Percentiles rank a stretch among this genome's conserved stretches.
Evolutionary conservation across 2,797 vertebrate species (phyloP).

Genomic region (Chelidonichthys spinosus): DNA sequence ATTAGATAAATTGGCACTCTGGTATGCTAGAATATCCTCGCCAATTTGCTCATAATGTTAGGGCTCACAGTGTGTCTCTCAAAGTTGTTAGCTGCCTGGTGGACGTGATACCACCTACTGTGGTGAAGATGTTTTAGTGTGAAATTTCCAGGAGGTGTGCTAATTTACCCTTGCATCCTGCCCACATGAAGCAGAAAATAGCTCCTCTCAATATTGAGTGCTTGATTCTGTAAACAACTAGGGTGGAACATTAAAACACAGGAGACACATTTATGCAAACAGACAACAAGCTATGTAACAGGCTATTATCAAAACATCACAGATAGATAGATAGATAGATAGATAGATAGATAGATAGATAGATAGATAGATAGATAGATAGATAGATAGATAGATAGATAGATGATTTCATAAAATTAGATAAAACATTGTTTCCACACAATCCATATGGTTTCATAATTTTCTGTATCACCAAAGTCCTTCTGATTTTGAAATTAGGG

Average conservation of each 20-base stretch:
- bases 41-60: slow-evolving; percentile 55
- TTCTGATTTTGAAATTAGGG: slow-evolving; percentile 13
- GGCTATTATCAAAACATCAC: not conserved
- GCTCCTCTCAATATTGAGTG: slow-evolving; percentile 41
- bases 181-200: slow-evolving; percentile 54
- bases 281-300: slow-evolving; percentile 1
- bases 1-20: slow-evolving; percentile 54
- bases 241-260: slow-evolving; percentile 25
- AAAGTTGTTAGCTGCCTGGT: slow-evolving; percentile 60
- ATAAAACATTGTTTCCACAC: not conserved
- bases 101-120: slow-evolving; percentile 67
- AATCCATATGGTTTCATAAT: not conserved
- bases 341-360: too few species aligned
- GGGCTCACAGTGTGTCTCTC: slow-evolving; percentile 52
- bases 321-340: too few species aligned
- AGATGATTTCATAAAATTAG: too few species aligned
- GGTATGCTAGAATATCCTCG: slow-evolving; percentile 27
- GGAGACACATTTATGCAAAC: slow-evolving; percentile 6
- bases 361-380: too few species aligned
- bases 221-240: slow-evolving; percentile 51
- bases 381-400: too few species aligned
- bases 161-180: slow-evolving; percentile 62
- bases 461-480: not conserved
- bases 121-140: slow-evolving; percentile 63
- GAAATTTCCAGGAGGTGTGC: slow-evolving; percentile 65